These are phyloP conservation scores for Casuarius casuarius DNA, from an alignment of 2,113 vertebrate genomes.

Conservation along the genomic window DNA sequence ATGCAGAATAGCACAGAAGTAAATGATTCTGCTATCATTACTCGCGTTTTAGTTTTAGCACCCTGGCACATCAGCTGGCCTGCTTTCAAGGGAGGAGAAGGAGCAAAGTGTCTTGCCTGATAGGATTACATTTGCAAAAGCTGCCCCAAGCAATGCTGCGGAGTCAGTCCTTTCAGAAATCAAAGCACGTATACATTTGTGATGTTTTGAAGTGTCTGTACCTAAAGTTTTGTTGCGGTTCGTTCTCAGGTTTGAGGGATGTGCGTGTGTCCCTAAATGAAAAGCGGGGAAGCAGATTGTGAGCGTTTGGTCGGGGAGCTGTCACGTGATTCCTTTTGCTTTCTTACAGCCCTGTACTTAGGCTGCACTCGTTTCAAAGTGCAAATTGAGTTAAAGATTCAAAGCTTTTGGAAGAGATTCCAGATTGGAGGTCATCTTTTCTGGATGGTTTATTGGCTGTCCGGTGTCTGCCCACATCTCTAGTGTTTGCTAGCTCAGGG, in stretches of 20 bases:
- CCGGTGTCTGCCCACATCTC: constrained; percentile 70
- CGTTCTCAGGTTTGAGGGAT: not conserved
- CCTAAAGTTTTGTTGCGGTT: not conserved
- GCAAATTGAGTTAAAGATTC: constrained; percentile 48
- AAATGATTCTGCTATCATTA: not conserved
- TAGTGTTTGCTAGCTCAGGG: constrained; percentile 68
- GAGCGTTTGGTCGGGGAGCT: not conserved
- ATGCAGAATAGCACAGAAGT: not conserved
- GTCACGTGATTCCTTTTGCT: not conserved
- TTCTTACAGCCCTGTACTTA: not conserved
- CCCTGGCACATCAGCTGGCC: not conserved
- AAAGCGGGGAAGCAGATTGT: not conserved
- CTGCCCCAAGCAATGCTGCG: not conserved
- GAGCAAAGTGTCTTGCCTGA: not conserved
- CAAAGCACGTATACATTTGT: not conserved
- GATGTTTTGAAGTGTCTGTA: not conserved
- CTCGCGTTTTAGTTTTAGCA: not conserved
- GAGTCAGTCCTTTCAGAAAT: not conserved
- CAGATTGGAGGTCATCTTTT: constrained; percentile 71
- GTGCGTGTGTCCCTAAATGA: not conserved
- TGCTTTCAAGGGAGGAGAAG: not conserved
- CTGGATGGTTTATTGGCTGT: constrained; percentile 69
- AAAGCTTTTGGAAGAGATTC: constrained; percentile 76
- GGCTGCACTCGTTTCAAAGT: constrained; percentile 16
- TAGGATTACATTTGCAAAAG: not conserved